A percentile compares a stretch with the other conserved stretches of the same genome.
Conservation (phyloP, 2,113 vertebrate species). For the Eclectus roratus region DNA sequence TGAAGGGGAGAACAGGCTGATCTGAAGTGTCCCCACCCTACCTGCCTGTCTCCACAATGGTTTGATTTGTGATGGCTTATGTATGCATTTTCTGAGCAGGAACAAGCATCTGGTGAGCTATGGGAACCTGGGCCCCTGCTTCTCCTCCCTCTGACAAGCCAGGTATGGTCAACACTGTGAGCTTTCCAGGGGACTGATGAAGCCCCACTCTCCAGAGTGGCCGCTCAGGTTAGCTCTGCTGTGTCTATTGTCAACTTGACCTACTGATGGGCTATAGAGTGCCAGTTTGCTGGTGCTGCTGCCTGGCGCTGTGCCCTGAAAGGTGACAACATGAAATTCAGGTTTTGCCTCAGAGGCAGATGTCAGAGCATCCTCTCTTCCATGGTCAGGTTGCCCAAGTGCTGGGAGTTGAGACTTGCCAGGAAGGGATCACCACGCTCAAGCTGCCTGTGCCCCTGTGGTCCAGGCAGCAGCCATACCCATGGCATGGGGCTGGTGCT, state of each 20-base stretch:
- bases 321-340: background rate
- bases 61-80: background rate
- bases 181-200: background rate
- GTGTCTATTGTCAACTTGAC: background rate
- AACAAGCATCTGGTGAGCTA: background rate
- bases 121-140: background rate
- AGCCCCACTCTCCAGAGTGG: background rate
- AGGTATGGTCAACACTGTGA: background rate
- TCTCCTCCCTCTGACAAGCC: background rate
- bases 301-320: background rate
- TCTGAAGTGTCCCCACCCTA: background rate
- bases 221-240: background rate
- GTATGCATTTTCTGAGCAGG: background rate
- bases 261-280: accelerated
- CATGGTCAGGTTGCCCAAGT: accelerated
- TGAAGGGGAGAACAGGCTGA: no score
- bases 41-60: background rate
- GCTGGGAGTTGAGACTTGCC: background rate
- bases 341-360: background rate
- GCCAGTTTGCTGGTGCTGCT: background rate
- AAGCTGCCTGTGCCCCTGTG: accelerated
- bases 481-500: background rate
- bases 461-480: background rate
- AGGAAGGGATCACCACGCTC: no score
- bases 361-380: background rate